Conservation (phyloP, 2,113 vertebrate species). For the Neotoma lepida region DNA sequence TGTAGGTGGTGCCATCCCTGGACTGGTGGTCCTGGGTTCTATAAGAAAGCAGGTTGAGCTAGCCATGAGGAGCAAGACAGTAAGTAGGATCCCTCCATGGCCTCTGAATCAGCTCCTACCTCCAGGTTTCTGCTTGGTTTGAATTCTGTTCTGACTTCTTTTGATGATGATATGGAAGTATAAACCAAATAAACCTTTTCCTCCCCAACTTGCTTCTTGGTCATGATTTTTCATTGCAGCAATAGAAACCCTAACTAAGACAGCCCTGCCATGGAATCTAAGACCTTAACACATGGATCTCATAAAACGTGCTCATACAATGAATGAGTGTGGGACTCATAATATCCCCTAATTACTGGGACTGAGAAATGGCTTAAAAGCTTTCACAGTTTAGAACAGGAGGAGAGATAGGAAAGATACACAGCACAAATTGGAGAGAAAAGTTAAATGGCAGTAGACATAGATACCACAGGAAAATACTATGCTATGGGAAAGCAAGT, state of each 20-base stretch:
- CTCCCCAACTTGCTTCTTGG: not conserved
- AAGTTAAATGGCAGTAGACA: not conserved
- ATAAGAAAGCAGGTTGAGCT: not conserved
- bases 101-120: not conserved
- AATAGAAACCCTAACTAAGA: not conserved
- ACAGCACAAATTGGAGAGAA: not conserved
- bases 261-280: not conserved
- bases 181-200: not conserved
- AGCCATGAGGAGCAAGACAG: not conserved
- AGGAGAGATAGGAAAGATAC: not conserved
- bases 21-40: not conserved
- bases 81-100: not conserved
- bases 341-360: not conserved
- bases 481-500: not conserved
- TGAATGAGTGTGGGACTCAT: not conserved
- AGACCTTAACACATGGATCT: not conserved
- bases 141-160: not conserved
- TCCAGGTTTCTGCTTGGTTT: not conserved
- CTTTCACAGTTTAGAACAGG: not conserved
- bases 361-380: not conserved
- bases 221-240: not conserved
- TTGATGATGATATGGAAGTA: not conserved
- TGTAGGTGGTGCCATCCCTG: not conserved
- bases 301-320: not conserved
- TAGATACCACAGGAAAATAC: not conserved